phyloP scores from a whole-genome alignment of 2,113 vertebrate species.

The Laticauda colubrina region DNA sequence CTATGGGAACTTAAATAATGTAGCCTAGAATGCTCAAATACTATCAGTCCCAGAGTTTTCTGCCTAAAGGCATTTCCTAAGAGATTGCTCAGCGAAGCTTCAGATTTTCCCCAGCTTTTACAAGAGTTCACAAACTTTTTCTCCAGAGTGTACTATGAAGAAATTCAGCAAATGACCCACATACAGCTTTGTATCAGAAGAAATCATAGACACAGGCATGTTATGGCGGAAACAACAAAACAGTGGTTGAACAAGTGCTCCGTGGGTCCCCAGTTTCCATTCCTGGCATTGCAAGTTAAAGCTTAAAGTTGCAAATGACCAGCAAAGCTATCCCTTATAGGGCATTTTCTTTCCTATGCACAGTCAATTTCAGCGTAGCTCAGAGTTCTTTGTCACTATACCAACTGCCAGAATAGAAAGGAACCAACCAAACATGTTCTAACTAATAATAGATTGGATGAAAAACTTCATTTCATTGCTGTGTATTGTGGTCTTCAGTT shows the following conservation, averaged over 20 bases:
- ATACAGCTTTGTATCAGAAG: not conserved
- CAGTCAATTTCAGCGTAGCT: not conserved
- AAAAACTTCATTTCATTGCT: slow-evolving; percentile 19
- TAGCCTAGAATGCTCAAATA: not conserved
- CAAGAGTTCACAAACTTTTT: not conserved
- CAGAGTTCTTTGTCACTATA: not conserved
- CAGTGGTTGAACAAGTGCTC: not conserved
- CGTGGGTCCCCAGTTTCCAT: not conserved
- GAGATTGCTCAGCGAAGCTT: not conserved
- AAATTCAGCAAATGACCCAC: not conserved
- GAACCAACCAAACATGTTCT: not conserved
- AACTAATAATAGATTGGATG: not conserved
- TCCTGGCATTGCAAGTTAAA: not conserved
- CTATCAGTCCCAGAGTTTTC: not conserved
- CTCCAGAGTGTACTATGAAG: not conserved
- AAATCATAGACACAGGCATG: not conserved
- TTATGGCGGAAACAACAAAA: not conserved
- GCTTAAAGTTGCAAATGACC: not conserved
- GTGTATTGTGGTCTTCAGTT: not conserved
- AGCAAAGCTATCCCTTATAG: not conserved
- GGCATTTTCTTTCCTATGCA: not conserved
- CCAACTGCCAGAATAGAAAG: not conserved
- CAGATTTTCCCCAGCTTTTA: not conserved
- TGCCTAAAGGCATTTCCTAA: not conserved
- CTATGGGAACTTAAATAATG: not conserved